Evolutionary conservation across 1,140 invertebrate species (phyloP).

Genomic region (Heterodera carotae): DNA sequence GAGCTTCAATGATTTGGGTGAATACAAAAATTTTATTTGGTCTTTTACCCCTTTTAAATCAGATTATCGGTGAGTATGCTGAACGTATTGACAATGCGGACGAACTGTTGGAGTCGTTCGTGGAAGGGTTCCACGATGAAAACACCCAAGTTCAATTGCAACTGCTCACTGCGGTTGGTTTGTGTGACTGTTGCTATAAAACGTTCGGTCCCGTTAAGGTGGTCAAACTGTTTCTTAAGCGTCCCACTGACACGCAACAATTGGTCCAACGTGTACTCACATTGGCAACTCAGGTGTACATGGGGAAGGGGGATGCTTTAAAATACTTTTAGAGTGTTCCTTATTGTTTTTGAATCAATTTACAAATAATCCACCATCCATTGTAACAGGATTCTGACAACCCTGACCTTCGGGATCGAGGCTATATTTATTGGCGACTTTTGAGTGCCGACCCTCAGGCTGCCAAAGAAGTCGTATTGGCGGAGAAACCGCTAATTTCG

Average conservation of each 20-base stretch:
- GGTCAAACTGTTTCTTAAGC: constrained; percentile 95
- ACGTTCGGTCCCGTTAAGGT: constrained; percentile 83
- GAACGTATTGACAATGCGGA: constrained; percentile 99
- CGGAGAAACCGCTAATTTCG: constrained; percentile 97
- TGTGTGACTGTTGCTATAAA: constrained; percentile 81
- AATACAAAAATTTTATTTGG: background rate
- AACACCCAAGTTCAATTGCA: constrained; percentile 78
- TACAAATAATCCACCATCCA: no score
- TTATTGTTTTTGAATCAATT: no score
- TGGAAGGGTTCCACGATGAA: constrained; percentile 99
- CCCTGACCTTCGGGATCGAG: constrained; percentile 94
- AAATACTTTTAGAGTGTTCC: no score
- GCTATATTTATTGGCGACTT: constrained; percentile 99
- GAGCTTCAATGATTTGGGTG: constrained; percentile 97
- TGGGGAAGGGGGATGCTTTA: no score
- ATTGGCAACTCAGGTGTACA: constrained; percentile 64
- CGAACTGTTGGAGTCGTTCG: constrained; percentile 93
- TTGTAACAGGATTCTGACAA: constrained; percentile 84
- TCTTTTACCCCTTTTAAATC: background rate
- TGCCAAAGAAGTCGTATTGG: constrained; percentile 94
- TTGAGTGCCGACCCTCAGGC: constrained; percentile 96
- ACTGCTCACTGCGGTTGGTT: constrained; percentile 34
- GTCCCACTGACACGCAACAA: constrained; percentile 96
- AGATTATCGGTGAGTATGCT: constrained; percentile 94
- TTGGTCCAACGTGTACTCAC: constrained; percentile 79